phyloP scores from a whole-genome alignment of 2,797 vertebrate genomes.

The Toxotes lorentzi region DNA sequence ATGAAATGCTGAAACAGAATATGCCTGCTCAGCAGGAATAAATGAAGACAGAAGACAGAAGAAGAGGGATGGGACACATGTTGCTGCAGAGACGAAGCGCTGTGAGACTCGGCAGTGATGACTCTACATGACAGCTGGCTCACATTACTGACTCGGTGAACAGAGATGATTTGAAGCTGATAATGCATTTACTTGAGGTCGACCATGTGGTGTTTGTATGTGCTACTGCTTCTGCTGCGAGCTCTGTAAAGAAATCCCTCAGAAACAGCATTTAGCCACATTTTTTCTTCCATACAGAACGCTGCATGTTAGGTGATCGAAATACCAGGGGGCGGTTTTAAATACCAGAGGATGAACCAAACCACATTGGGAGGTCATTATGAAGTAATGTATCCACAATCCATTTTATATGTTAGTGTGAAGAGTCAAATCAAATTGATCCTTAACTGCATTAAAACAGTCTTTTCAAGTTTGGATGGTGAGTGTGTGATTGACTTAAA shows the following conservation, averaged over 20 bases:
- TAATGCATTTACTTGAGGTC: background rate
- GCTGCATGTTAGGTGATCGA: background rate
- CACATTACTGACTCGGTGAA: constrained; percentile 24
- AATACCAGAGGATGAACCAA: background rate
- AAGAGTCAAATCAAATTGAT: background rate
- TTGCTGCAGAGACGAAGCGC: constrained; percentile 37
- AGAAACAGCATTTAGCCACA: background rate
- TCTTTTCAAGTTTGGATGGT: background rate
- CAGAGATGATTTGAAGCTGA: constrained; percentile 26
- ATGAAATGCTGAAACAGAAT: constrained; percentile 32
- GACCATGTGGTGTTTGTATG: background rate
- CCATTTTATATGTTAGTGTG: background rate
- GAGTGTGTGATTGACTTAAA: background rate
- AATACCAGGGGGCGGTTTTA: background rate
- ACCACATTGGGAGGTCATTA: background rate
- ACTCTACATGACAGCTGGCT: constrained; percentile 34
- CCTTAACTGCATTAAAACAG: background rate
- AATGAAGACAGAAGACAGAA: constrained; percentile 19
- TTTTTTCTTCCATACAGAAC: background rate
- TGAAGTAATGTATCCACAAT: background rate
- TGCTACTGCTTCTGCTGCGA: constrained; percentile 3
- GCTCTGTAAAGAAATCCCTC: background rate
- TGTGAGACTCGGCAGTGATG: constrained; percentile 28
- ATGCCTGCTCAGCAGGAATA: constrained; percentile 54
- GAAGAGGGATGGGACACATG: constrained; percentile 61